Conservation (phyloP, 2,797 vertebrate genomes). For the Synanceia verrucosa region DNA sequence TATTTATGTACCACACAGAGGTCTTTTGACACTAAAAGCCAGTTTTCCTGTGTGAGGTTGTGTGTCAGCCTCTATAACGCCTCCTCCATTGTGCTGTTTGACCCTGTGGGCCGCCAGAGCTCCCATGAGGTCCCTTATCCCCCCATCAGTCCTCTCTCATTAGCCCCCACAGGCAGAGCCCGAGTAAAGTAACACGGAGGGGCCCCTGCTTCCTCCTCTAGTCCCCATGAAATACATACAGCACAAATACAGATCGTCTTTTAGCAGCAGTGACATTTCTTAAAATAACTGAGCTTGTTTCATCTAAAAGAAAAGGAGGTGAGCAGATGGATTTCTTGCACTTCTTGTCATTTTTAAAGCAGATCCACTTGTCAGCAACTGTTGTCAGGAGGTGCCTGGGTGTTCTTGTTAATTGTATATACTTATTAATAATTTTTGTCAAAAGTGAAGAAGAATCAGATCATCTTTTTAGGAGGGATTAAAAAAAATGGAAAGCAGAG, state of each 20-base stretch:
- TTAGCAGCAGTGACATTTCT: background rate
- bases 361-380: background rate
- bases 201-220: slow-evolving; percentile 58
- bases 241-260: slow-evolving; percentile 53
- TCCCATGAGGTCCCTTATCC: slow-evolving; percentile 79
- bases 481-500: slow-evolving; percentile 52
- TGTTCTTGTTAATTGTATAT: slow-evolving; percentile 29
- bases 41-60: slow-evolving; percentile 69
- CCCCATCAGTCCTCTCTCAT: slow-evolving; percentile 80
- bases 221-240: slow-evolving; percentile 58
- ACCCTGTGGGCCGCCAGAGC: slow-evolving; percentile 68
- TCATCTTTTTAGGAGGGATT: slow-evolving; percentile 5
- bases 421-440: slow-evolving; percentile 9
- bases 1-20: slow-evolving; percentile 50
- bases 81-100: slow-evolving; percentile 80
- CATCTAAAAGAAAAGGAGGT: background rate
- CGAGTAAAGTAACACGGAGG: slow-evolving; percentile 59
- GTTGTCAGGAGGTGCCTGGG: background rate
- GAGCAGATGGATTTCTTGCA: background rate
- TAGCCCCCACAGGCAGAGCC: slow-evolving; percentile 75
- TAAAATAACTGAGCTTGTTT: background rate
- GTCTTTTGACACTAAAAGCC: slow-evolving; percentile 69
- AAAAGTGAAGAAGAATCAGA: slow-evolving; percentile 71
- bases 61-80: slow-evolving; percentile 75
- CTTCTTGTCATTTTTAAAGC: background rate